These are phyloP conservation scores for Channa striata DNA, from an alignment of 2,797 vertebrate species.

Conservation along the genomic window DNA sequence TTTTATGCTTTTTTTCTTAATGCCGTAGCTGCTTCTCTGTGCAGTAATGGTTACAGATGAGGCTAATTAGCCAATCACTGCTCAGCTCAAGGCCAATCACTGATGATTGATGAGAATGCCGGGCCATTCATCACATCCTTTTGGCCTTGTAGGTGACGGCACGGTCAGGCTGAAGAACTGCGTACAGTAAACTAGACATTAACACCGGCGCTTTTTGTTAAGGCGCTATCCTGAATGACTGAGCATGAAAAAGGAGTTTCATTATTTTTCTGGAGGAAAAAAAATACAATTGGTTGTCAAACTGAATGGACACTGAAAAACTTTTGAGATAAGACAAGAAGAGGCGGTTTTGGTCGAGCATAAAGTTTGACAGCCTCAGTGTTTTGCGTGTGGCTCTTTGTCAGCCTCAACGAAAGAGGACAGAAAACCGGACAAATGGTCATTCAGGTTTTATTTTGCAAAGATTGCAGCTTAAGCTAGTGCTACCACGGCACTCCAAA, in stretches of 20 bases:
- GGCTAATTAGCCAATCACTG: slow-evolving; percentile 80
- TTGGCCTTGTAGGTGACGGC: slow-evolving; percentile 62
- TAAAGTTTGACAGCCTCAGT: background rate
- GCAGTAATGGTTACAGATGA: slow-evolving; percentile 80
- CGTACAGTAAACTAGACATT: slow-evolving; percentile 63
- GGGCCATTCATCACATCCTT: slow-evolving; percentile 69
- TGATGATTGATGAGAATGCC: slow-evolving; percentile 76
- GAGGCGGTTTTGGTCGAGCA: background rate
- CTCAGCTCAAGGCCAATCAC: slow-evolving; percentile 77
- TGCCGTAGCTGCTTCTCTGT: slow-evolving; percentile 65
- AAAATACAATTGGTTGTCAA: no score
- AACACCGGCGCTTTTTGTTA: slow-evolving; percentile 12
- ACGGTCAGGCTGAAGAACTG: slow-evolving; percentile 27
- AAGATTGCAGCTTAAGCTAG: no score
- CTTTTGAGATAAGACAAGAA: background rate
- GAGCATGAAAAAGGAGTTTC: background rate
- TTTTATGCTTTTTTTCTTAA: slow-evolving; percentile 53
- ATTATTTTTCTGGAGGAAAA: slow-evolving; percentile 8
- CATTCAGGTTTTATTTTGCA: background rate
- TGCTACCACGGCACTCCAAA: no score
- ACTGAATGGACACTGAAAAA: background rate
- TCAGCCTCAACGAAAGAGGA: no score
- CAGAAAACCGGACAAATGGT: no score
- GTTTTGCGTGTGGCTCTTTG: background rate
- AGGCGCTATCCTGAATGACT: slow-evolving; percentile 1